Evolutionary conservation across 2,113 vertebrate genomes (phyloP).

Genomic region (Lethenteron reissneri): DNA sequence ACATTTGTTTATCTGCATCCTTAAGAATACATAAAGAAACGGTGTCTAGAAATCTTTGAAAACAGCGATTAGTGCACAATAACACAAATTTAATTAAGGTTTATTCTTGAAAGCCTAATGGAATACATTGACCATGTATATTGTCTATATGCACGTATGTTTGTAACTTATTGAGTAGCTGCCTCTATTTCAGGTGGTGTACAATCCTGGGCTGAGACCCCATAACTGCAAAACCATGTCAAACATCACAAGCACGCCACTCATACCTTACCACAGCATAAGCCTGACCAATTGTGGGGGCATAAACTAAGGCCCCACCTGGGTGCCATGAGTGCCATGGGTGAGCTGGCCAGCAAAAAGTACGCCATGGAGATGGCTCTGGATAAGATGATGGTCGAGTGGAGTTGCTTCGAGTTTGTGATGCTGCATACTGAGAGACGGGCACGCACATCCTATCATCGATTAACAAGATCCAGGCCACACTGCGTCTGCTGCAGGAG

Average conservation of each 20-base stretch:
- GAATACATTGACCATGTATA: too few relatives aligned
- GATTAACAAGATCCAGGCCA: constrained; percentile 48
- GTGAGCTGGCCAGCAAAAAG: constrained; percentile 48
- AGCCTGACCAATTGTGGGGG: constrained; percentile 30
- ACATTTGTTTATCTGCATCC: too few relatives aligned
- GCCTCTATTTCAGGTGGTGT: constrained; percentile 47
- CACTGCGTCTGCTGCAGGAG: constrained; percentile 49
- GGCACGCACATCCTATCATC: constrained; percentile 46
- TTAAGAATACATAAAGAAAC: too few relatives aligned
- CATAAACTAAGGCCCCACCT: constrained; percentile 35
- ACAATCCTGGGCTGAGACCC: constrained; percentile 46
- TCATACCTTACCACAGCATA: constrained; percentile 24
- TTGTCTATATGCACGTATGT: too few relatives aligned
- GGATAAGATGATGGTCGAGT: constrained; percentile 45
- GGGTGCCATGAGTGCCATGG: constrained; percentile 32
- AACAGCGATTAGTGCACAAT: too few relatives aligned
- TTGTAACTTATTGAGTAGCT: constrained; percentile 18
- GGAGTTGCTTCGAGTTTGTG: constrained; percentile 36
- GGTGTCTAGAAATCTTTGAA: too few relatives aligned
- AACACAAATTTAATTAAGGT: too few relatives aligned
- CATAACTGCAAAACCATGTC: constrained; percentile 53
- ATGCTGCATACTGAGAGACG: constrained; percentile 38
- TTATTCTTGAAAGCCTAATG: too few relatives aligned
- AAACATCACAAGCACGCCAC: constrained; percentile 22
- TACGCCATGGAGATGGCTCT: constrained; percentile 46